Base-by-base conservation (phyloP, 2,888 invertebrate species). In the Fragum whitleyi region DNA sequence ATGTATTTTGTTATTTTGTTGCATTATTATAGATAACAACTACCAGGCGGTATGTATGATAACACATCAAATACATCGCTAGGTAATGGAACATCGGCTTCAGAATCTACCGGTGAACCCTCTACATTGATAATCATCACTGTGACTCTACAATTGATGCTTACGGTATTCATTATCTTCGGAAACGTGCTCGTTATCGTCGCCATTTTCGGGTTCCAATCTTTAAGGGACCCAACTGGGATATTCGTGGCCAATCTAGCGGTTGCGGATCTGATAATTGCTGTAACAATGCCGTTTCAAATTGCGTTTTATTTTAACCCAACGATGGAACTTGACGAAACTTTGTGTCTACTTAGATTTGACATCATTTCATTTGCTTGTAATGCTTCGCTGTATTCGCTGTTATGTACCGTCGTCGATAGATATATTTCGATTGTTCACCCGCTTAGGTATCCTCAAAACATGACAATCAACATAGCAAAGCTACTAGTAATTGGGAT, bases 221-320 rank as follows among this genome's bases (percentile, higher is more conserved):
- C 69, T 16, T 77, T 90, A 3, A 81, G 81, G 53, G 85, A 87
- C 42, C 61, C 86, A n/a, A 88, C 88, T 21, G 87, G 87, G 62
- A 83, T 87, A 71, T 87, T 90, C 77, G 79, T 90, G 11, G 83
- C 83, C 23, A 90, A 86, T 42, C 79, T 90, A 16, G 88, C 89
- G 7, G 39, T 86, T 5, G 81, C 89, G 14, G 89, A 90, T 77
- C 78, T 90, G 1, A 68, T 84, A 6, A 82, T 87, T 5, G 90
- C 88, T 21, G 55, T 89, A 2, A 61, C 81, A 9, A 53, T 87
- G 55, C 88, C 89, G 16, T 87, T 87, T 47, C 86, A 87, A 39
- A 79, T 86, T 5, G 67, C 86, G 23, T 86, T 87, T 76, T 85
- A 85, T 74, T 77, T 83, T 53, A 29, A 79, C 9, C 83, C 83